Base-by-base conservation (phyloP, 2,888 invertebrate genomes). In the Epinotia brunnichana region DNA sequence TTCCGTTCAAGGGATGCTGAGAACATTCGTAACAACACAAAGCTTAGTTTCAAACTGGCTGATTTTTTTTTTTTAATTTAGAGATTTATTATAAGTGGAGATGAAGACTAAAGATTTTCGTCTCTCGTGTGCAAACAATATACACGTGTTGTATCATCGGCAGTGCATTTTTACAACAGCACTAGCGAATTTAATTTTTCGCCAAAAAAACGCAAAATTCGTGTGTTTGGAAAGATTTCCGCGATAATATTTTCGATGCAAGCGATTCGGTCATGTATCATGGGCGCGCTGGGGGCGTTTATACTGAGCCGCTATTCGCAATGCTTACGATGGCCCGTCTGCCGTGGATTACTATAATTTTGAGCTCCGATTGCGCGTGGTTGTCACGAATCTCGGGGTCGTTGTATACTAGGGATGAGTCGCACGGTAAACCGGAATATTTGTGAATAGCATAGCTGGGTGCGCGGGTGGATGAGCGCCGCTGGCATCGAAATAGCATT, bases 401-500 rank as follows among this genome's bases (percentile, higher is more conserved):
- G 7, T 7, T 1, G 4, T 48, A 48, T n/a, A n/a, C n/a, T 48
- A 7, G n/a, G 48, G 15, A 7, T 48, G 48, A 48, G 48, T 48
- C 7, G 48, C n/a, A n/a, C n/a, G n/a, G 48, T 48, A 7, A 48
- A 48, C n/a, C n/a, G 48, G 48, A n/a, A 7, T 4, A 48, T 48
- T 48, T 48, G 48, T 48, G 48, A 48, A 4, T 48, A 5, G 48
- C 48, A 7, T n/a, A 48, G 48, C n/a, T 48, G 17, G 24, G n/a
- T 13, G 19, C 70, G 69, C 70, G 75, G 80, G 78, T 78, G 76
- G 79, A 67, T 71, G 71, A 78, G 77, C 78, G 80, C 78, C 77
- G 79, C 76, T 78, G 80, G 82, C 86, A 85, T 89, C 87, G 87
- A 87, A 89, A 85, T 87, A 83, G 86, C 85, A 85, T 89, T 90